These are phyloP conservation scores for Hypotaenidia philippensis DNA, from an alignment of 2,797 vertebrate species.

Conservation along the genomic window DNA sequence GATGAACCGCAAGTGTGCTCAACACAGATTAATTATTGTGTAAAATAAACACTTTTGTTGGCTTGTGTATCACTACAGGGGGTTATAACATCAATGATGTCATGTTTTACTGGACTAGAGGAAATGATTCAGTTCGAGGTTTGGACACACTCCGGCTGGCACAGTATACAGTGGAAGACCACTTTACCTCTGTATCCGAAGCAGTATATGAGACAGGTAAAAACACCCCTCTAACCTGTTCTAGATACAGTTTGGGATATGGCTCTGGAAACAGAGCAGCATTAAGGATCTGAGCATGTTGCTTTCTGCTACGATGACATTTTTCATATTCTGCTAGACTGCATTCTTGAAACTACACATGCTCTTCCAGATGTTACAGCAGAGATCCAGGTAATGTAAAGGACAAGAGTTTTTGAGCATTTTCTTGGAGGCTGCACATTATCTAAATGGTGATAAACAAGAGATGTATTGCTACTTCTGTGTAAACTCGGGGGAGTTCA, in stretches of 20 bases:
- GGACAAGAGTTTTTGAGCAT: neutral
- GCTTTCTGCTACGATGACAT: neutral
- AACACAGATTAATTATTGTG: neutral
- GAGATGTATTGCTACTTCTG: neutral
- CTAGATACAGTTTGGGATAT: neutral
- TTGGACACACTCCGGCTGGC: conserved; percentile 89
- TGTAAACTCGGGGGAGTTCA: neutral
- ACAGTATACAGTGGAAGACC: conserved; percentile 92
- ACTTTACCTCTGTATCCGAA: conserved; percentile 92
- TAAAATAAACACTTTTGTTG: conserved; percentile 26
- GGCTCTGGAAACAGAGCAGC: neutral
- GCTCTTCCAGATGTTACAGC: neutral
- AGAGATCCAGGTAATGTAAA: neutral
- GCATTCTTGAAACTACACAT: neutral
- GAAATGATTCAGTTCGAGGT: conserved; percentile 92
- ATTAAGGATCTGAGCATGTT: neutral
- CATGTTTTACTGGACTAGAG: conserved; percentile 93
- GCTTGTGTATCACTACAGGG: conserved; percentile 79
- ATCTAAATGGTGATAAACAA: neutral
- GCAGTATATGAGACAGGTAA: conserved; percentile 93
- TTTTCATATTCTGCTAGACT: neutral
- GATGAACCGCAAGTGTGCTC: conserved; percentile 10
- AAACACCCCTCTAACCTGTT: neutral
- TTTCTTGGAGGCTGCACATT: neutral
- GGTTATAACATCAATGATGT: conserved; percentile 94